phyloP scores from a whole-genome alignment of 2,888 invertebrate species.

The Loripinus fragilis region DNA sequence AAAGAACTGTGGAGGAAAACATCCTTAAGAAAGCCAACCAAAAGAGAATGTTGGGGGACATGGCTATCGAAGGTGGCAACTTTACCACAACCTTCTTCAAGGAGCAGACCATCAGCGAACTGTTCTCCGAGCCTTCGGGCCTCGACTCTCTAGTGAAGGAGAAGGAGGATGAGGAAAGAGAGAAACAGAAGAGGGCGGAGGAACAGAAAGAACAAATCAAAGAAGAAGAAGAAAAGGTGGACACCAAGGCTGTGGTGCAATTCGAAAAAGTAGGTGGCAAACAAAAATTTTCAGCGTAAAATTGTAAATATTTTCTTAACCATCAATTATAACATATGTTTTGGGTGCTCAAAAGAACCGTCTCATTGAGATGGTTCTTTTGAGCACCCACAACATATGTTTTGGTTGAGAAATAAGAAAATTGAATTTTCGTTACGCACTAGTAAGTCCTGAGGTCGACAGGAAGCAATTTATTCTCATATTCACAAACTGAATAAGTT shows the following conservation, averaged over 20 bases:
- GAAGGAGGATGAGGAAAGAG: slow-evolving; percentile 81
- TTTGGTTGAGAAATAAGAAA: too few species aligned
- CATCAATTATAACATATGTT: too few species aligned
- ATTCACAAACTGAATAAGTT: too few species aligned
- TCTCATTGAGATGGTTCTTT: too few species aligned
- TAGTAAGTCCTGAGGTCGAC: too few species aligned
- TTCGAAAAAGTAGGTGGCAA: slow-evolving; percentile 82
- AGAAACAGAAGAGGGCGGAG: slow-evolving; percentile 41
- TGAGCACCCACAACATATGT: too few species aligned
- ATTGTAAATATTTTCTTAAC: too few species aligned
- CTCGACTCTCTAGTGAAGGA: slow-evolving; percentile 87
- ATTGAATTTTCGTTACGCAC: too few species aligned
- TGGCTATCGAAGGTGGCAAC: slow-evolving; percentile 99
- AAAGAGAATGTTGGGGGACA: slow-evolving; percentile 96
- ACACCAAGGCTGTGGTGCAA: slow-evolving; percentile 74
- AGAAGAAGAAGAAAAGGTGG: slow-evolving; percentile 48
- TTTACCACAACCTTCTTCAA: slow-evolving; percentile 99
- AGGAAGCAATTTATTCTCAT: too few species aligned
- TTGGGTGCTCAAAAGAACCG: too few species aligned
- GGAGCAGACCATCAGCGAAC: slow-evolving; percentile 95
- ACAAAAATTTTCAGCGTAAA: too few species aligned
- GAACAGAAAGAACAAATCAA: slow-evolving; percentile 32
- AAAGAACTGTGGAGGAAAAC: slow-evolving; percentile 99
- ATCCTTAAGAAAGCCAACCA: slow-evolving; percentile 99
- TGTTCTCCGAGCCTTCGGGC: slow-evolving; percentile 88